Evolutionary conservation across 2,797 vertebrate genomes (phyloP), one percentile per base, ranked within the genome.

Genomic region (Graptemys geographica): DNA sequence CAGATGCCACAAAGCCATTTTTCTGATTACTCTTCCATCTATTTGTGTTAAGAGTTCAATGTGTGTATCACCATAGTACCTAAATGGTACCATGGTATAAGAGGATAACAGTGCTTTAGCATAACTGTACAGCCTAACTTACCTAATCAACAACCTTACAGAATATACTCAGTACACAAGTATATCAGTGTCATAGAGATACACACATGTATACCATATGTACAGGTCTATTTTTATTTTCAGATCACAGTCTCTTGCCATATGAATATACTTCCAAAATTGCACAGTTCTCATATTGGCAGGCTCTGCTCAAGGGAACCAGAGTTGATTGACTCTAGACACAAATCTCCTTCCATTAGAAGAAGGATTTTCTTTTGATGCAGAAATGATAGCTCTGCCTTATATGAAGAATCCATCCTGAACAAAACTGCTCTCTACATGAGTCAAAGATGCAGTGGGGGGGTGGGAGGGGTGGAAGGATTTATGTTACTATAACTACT

Each of bases 211-310:
- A n/a, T 51, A 31, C 82, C 96, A 95, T 33, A 92, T 85, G 90
- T 11, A 79, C 6, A 49, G 28, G 27, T 49, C 41, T 47, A 21
- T 25, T 90, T 65, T 4, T 0, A 87, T 83, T 87, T 85, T 92
- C 85, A 95, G 83, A 88, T 96, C 91, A 94, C 81, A 93, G 82
- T 28, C 86, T 87, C 33, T 93, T 90, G 92, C 72, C 25, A 84
- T 85, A 94, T 86, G 82, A 94, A 90, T 81, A 92, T 80, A 87
- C 93, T 5, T 91, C 83, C 44, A 87, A 95, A 95, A 92, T 55
- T 94, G 72, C 79, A 79, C 53, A 92, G 91, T 88, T 96, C 53
- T 51, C 88, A 88, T 88, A 83, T 80, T 81, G 89, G 65, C 83
- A 91, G 65, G 92, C 92, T 51, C 90, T 65, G 65, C 84, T 94